Evolutionary conservation across 1,140 invertebrate species (phyloP).

Genomic region (Parapsyche elsis): DNA sequence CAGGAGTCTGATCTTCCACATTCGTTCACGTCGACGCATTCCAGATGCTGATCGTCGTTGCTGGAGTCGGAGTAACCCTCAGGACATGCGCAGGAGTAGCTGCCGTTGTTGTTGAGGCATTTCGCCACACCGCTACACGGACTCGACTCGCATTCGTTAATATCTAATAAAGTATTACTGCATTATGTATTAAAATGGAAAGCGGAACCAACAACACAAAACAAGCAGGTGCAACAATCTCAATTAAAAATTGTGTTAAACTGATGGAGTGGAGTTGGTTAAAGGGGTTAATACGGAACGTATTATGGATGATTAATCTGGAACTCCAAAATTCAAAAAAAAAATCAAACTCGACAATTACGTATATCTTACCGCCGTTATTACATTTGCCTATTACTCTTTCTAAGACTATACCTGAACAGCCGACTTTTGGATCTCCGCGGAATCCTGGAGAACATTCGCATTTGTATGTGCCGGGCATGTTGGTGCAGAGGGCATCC

Average conservation of each 20-base stretch:
- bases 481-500: conserved; percentile 78
- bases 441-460: conserved; percentile 80
- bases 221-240: conserved; percentile 50
- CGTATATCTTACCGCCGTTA: conserved; percentile 34
- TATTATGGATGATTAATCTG: background rate
- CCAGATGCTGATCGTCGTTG: conserved; percentile 77
- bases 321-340: conserved; percentile 3
- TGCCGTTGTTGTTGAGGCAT: conserved; percentile 80
- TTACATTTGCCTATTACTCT: conserved; percentile 43
- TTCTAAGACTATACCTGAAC: conserved; percentile 71
- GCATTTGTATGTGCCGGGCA: conserved; percentile 79
- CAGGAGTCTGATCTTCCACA: conserved; percentile 82
- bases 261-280: background rate
- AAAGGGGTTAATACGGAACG: background rate
- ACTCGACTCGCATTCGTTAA: conserved; percentile 60
- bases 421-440: conserved; percentile 78
- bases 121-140: conserved; percentile 78
- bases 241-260: conserved; percentile 27
- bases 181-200: conserved; percentile 53
- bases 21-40: conserved; percentile 89
- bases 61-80: conserved; percentile 66
- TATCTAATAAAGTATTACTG: conserved; percentile 56
- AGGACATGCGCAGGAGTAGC: conserved; percentile 80
- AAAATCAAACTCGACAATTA: background rate
- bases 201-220: conserved; percentile 42